phyloP scores from a whole-genome alignment of 2,113 vertebrate genomes.

The Etheostoma spectabile region DNA sequence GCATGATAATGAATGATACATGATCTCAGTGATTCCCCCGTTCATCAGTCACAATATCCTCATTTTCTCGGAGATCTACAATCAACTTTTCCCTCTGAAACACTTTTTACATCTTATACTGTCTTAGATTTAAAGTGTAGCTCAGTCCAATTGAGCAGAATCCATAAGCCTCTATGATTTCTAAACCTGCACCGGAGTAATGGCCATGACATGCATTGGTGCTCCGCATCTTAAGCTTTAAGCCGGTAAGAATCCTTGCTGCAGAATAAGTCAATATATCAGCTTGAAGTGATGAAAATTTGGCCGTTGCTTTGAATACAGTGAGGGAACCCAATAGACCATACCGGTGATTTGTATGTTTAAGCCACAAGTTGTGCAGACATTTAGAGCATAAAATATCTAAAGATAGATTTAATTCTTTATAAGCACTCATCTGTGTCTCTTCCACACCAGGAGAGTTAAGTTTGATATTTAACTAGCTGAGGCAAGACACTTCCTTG shows the following conservation, averaged over 20 bases:
- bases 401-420: background rate
- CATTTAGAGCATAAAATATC: background rate
- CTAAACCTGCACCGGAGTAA: constrained; percentile 2
- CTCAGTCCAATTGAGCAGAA: background rate
- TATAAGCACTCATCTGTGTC: background rate
- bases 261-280: constrained; percentile 42
- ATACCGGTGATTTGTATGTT: background rate
- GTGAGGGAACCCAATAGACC: constrained; percentile 9
- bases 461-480: background rate
- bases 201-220: constrained; percentile 43
- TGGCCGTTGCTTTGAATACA: constrained; percentile 9
- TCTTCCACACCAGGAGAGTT: background rate
- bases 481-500: too few relatives aligned
- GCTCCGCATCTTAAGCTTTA: constrained; percentile 23
- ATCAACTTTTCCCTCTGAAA: background rate
- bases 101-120: background rate
- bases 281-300: constrained; percentile 48
- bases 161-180: background rate
- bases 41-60: background rate
- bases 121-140: background rate
- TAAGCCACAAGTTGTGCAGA: background rate
- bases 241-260: constrained; percentile 55
- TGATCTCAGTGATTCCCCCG: background rate
- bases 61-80: background rate
- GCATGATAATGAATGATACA: constrained; percentile 62